phyloP scores from a whole-genome alignment of 1,140 invertebrate species.

The Drosophila baimaii region DNA sequence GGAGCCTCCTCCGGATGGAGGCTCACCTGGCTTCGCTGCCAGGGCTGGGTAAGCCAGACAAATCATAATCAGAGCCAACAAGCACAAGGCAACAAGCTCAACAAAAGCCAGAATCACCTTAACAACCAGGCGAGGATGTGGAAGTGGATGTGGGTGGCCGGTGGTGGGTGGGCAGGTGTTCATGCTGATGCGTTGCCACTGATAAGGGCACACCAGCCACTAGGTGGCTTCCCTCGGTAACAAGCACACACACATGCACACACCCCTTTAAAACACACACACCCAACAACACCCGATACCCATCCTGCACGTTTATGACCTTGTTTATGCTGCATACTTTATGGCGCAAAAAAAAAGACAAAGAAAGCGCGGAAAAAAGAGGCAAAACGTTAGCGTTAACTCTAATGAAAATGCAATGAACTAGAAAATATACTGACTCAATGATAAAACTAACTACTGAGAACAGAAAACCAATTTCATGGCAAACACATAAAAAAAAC shows the following conservation, averaged over 20 bases:
- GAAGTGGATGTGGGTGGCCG: neutral
- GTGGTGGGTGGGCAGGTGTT: slow-evolving; percentile 8
- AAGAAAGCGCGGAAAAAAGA: slow-evolving; percentile 22
- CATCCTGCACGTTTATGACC: slow-evolving; percentile 61
- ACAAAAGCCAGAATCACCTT: slow-evolving; percentile 60
- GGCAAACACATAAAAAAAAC: slow-evolving; percentile 2
- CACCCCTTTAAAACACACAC: neutral
- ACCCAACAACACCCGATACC: neutral
- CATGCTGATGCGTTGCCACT: slow-evolving; percentile 25
- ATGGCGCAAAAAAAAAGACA: slow-evolving; percentile 35
- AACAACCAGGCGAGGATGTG: slow-evolving; percentile 44
- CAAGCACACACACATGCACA: neutral
- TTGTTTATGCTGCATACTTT: slow-evolving; percentile 73
- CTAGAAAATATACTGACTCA: slow-evolving; percentile 59
- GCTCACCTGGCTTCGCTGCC: slow-evolving; percentile 4
- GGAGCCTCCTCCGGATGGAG: neutral
- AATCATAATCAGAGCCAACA: slow-evolving; percentile 80
- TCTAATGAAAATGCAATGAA: slow-evolving; percentile 68
- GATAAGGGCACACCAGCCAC: slow-evolving; percentile 42
- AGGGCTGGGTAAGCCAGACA: slow-evolving; percentile 70
- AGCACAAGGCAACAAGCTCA: slow-evolving; percentile 42
- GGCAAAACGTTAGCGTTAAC: slow-evolving; percentile 39
- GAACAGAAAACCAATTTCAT: slow-evolving; percentile 52
- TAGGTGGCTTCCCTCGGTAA: slow-evolving; percentile 2
- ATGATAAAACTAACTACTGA: slow-evolving; percentile 66